Evolutionary conservation across 2,888 invertebrate genomes (phyloP).

Genomic region (Cephus pygmeus): DNA sequence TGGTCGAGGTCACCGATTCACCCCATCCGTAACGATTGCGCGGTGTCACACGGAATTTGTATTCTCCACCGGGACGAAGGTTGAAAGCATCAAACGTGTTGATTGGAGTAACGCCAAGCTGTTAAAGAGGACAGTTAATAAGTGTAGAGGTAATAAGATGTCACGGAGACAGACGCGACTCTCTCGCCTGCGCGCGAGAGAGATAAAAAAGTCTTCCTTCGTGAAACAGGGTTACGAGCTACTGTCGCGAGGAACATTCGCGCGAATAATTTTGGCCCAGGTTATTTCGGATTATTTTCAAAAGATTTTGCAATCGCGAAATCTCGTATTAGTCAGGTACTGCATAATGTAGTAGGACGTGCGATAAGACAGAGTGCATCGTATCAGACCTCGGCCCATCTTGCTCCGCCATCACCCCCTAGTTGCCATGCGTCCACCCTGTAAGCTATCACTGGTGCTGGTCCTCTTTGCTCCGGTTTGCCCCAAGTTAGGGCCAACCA

Average conservation of each 20-base stretch:
- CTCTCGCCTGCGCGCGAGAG: neutral
- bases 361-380: neutral
- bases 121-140: slow-evolving; percentile 13
- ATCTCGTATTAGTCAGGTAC: neutral
- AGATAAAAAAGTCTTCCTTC: neutral
- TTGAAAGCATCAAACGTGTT: slow-evolving; percentile 87
- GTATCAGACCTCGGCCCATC: slow-evolving; percentile 76
- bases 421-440: slow-evolving; percentile 84
- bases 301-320: neutral
- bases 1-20: slow-evolving; percentile 77
- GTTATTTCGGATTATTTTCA: neutral
- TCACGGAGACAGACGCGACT: neutral
- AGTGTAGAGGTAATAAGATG: neutral
- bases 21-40: slow-evolving; percentile 93
- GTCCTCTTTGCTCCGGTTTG: slow-evolving; percentile 76
- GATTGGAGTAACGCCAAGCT: slow-evolving; percentile 81
- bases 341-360: neutral
- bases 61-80: slow-evolving; percentile 81
- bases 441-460: slow-evolving; percentile 84
- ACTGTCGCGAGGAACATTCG: neutral
- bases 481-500: slow-evolving; percentile 89
- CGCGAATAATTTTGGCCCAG: neutral
- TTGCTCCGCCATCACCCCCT: slow-evolving; percentile 84
- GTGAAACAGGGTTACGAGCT: neutral
- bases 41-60: slow-evolving; percentile 89